Evolutionary conservation across 2,888 invertebrate genomes (phyloP).

Genomic region (Dasypolia templi): DNA sequence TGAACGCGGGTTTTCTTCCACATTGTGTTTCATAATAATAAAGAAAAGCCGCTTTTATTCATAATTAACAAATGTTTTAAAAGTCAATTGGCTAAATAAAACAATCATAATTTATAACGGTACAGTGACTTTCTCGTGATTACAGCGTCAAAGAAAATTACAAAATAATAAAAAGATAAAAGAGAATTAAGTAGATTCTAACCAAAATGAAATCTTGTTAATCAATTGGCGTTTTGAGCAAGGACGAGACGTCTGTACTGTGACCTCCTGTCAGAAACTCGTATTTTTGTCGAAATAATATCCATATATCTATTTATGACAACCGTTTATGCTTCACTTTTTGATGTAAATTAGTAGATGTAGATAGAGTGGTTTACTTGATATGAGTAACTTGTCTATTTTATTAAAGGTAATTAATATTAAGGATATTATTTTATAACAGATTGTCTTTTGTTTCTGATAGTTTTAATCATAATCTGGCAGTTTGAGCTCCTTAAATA

Average conservation of each 20-base stretch:
- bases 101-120: conserved; percentile 22
- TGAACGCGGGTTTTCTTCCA: neutral
- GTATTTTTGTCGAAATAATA: conserved; percentile 1
- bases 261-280: conserved; percentile 26
- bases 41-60: conserved; percentile 1
- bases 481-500: too few species aligned
- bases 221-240: conserved; percentile 3
- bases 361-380: neutral
- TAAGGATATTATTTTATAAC: neutral
- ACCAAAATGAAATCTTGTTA: conserved; percentile 16
- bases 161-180: conserved; percentile 26
- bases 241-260: conserved; percentile 10
- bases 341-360: neutral
- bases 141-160: conserved; percentile 11
- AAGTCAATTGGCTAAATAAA: conserved; percentile 16
- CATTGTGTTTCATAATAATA: neutral
- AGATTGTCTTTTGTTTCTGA: too few species aligned
- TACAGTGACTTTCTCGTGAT: conserved; percentile 18
- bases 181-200: conserved; percentile 15
- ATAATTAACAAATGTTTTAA: conserved; percentile 20
- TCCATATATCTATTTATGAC: neutral
- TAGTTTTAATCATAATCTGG: too few species aligned
- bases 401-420: neutral
- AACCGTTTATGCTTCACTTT: neutral
- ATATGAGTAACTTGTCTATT: neutral